Evolutionary conservation across 2,797 vertebrate genomes (phyloP), one percentile per base, ranked within the genome.

Genomic region (Brachyrhaphis roseni): DNA sequence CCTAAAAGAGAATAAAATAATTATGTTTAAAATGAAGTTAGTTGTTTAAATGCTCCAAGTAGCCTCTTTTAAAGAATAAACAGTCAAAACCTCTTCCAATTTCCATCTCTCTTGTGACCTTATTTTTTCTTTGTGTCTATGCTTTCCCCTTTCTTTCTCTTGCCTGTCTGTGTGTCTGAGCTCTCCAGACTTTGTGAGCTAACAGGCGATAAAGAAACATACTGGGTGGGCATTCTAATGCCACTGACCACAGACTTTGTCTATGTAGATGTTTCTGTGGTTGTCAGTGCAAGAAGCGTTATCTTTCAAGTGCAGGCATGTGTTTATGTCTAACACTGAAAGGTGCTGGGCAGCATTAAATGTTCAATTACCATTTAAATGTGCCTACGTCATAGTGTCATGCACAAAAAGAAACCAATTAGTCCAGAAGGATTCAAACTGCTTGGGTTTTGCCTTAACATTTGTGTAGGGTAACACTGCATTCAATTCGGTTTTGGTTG

Each of bases 351-450:
- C 75, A 31, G 51, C 85, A 89, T 89, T 92, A 92, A 95, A 92
- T 87, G 89, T 87, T 91, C 82, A 93, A 93, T 94, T 94, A 94
- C 90, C 92, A 95, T 93, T 91, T 91, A 94, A 95, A 94, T 91
- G 91, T 86, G 84, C 82, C 82, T 77, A 79, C 87, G 88, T 91
- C 89, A 90, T 91, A 91, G 93, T 84, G 86, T 81, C 82, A 85
- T 79, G 84, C 88, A 91, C 85, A 90, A 91, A 94, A 87, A 88
- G 74, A 5, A 59, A 78, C 75, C 87, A 88, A 91, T 93, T 91
- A 90, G 91, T 89, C 78, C 84, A 87, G 90, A 85, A 92, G 41
- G 23, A 78, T 46, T 80, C 20, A 8, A 72, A 86, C 81, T 79
- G 81, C 81, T 78, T 82, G 87, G 90, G 90, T 88, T 45, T 88